A percentile compares a stretch with the other conserved stretches of the same genome.
These are phyloP conservation scores for Nemotelus nigrinus DNA, from an alignment of 2,888 invertebrate genomes.

Conservation along the genomic window DNA sequence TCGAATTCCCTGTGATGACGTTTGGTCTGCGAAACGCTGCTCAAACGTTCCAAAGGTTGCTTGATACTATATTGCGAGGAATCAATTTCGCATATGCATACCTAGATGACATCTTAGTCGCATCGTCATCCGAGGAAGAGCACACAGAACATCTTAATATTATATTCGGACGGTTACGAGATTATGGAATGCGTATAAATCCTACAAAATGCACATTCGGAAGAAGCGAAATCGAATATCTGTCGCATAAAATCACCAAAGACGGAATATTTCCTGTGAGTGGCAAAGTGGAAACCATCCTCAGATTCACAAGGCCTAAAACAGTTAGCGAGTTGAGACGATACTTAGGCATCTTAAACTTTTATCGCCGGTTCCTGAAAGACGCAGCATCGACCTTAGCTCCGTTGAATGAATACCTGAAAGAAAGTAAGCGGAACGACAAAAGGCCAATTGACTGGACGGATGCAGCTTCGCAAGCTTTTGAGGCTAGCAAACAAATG, in stretches of 20 bases:
- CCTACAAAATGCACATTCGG: slow-evolving; percentile 50
- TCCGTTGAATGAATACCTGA: neutral
- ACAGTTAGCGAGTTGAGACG: neutral
- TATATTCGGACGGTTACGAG: slow-evolving; percentile 48
- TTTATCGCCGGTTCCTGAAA: slow-evolving; percentile 9
- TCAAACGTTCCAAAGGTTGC: slow-evolving; percentile 58
- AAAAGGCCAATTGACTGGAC: slow-evolving; percentile 45
- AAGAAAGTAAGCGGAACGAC: neutral
- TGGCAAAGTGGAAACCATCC: neutral
- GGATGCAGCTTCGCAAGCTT: neutral
- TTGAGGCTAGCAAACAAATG: slow-evolving; percentile 15
- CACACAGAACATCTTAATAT: slow-evolving; percentile 46
- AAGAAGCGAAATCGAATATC: slow-evolving; percentile 46
- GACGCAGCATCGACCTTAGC: slow-evolving; percentile 43
- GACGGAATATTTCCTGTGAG: neutral
- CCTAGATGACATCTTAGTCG: slow-evolving; percentile 55
- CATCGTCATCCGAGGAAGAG: slow-evolving; percentile 51
- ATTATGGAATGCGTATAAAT: slow-evolving; percentile 53
- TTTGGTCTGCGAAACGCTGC: slow-evolving; percentile 16
- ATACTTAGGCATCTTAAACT: slow-evolving; percentile 48
- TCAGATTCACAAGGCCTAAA: neutral
- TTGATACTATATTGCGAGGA: slow-evolving; percentile 55
- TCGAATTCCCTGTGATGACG: slow-evolving; percentile 54
- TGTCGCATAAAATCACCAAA: neutral
- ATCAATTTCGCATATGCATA: slow-evolving; percentile 54